Conservation (phyloP, 2,797 vertebrate species). For the Chelidonichthys spinosus region DNA sequence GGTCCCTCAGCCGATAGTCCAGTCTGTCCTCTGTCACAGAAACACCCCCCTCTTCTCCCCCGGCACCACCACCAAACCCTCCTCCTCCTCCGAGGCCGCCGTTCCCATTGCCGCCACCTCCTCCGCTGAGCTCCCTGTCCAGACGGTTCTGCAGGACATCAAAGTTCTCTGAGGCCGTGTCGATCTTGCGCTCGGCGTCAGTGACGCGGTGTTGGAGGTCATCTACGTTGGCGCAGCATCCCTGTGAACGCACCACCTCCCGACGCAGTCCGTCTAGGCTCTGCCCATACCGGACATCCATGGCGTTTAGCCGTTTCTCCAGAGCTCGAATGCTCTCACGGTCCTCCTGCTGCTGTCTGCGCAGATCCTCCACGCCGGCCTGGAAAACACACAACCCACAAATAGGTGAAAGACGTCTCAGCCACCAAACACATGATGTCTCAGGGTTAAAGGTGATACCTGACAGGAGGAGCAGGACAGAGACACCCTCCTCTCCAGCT, state of each 20-base stretch:
- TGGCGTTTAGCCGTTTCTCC: constrained; percentile 87
- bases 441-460: constrained; percentile 48
- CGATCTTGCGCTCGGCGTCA: constrained; percentile 86
- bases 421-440: too few species aligned
- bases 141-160: constrained; percentile 78
- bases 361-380: constrained; percentile 87
- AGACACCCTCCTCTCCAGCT: constrained; percentile 88
- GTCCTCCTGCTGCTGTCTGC: constrained; percentile 86
- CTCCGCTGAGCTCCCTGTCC: constrained; percentile 58
- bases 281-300: constrained; percentile 83
- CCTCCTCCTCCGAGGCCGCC: constrained; percentile 29
- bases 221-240: constrained; percentile 77
- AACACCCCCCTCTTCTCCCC: constrained; percentile 1
- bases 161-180: constrained; percentile 76
- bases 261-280: constrained; percentile 75
- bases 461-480: constrained; percentile 89
- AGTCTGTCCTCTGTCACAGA: constrained; percentile 55
- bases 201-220: constrained; percentile 81
- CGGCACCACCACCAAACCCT: neutral
- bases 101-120: neutral
- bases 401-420: neutral
- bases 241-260: constrained; percentile 73
- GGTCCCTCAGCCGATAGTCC: constrained; percentile 66
- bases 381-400: constrained; percentile 26
- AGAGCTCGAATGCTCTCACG: constrained; percentile 86